Percentiles rank a stretch among this genome's conserved stretches.
phyloP scores from a whole-genome alignment of 2,888 invertebrate species.

The Candidula unifasciata region DNA sequence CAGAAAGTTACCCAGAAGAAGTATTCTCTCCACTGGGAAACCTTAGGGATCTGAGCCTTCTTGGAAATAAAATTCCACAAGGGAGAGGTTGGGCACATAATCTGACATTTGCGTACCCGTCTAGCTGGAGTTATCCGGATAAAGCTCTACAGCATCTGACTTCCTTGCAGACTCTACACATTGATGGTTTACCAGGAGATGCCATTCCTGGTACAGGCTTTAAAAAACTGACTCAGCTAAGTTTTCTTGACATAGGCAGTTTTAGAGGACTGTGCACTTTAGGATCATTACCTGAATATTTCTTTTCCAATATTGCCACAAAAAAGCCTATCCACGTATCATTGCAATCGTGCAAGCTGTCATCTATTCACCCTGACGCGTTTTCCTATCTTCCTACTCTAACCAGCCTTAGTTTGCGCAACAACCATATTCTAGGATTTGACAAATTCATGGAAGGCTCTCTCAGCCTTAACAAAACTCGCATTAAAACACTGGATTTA shows the following conservation, averaged over 20 bases:
- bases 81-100: neutral
- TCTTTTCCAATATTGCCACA: neutral
- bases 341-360: neutral
- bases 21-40: neutral
- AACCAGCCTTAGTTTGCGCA: neutral
- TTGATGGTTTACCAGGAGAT: neutral
- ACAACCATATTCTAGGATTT: neutral
- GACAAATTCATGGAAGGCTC: neutral
- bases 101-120: no score
- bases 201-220: neutral
- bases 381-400: slow-evolving; percentile 17
- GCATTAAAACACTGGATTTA: slow-evolving; percentile 1
- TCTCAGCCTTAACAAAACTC: neutral
- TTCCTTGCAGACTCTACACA: neutral
- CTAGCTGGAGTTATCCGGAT: neutral
- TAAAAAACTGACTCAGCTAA: slow-evolving; percentile 4
- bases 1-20: slow-evolving; percentile 15
- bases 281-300: neutral
- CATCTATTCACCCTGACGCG: neutral
- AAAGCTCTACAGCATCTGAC: neutral
- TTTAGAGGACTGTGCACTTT: neutral
- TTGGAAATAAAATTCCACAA: neutral
- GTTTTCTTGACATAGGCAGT: neutral
- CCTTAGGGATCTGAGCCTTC: neutral
- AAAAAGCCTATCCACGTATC: neutral